phyloP scores from a whole-genome alignment of 2,113 vertebrate genomes.

The Hucho hucho region DNA sequence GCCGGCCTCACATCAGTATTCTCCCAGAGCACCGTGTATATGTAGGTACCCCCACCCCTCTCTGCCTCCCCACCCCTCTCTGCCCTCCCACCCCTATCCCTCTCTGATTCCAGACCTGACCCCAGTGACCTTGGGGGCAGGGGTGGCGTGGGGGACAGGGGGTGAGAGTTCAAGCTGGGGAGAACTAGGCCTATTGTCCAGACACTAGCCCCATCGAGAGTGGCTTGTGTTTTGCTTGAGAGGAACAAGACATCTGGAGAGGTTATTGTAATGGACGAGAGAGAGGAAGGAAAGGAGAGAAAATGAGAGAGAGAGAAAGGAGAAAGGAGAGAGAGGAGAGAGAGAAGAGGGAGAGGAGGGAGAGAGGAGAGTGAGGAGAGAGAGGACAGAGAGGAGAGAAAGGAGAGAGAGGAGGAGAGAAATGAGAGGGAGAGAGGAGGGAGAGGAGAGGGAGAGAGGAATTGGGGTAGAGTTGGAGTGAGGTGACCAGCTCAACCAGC shows the following conservation, averaged over 20 bases:
- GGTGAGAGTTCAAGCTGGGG: slow-evolving; percentile 26
- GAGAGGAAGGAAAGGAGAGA: background rate
- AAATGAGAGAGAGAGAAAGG: background rate
- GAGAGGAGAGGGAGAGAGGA: no score
- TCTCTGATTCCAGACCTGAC: slow-evolving; percentile 7
- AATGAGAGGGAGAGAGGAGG: no score
- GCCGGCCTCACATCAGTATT: background rate
- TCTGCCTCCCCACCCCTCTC: slow-evolving; percentile 28
- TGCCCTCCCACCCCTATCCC: no score
- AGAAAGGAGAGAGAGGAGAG: background rate
- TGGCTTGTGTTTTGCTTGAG: background rate
- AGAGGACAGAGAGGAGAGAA: no score
- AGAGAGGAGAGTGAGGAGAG: no score
- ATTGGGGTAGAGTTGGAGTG: no score
- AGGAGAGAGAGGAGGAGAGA: no score
- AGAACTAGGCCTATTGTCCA: slow-evolving; percentile 7
- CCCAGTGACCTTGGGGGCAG: background rate
- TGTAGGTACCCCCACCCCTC: background rate
- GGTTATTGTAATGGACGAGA: background rate
- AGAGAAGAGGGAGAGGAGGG: no score
- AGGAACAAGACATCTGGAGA: background rate
- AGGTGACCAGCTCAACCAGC: no score
- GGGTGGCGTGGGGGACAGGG: slow-evolving; percentile 20
- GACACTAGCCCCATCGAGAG: background rate
- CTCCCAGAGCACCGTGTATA: no score